Conservation (phyloP, 2,797 vertebrate species). For the Trematomus bernacchii region DNA sequence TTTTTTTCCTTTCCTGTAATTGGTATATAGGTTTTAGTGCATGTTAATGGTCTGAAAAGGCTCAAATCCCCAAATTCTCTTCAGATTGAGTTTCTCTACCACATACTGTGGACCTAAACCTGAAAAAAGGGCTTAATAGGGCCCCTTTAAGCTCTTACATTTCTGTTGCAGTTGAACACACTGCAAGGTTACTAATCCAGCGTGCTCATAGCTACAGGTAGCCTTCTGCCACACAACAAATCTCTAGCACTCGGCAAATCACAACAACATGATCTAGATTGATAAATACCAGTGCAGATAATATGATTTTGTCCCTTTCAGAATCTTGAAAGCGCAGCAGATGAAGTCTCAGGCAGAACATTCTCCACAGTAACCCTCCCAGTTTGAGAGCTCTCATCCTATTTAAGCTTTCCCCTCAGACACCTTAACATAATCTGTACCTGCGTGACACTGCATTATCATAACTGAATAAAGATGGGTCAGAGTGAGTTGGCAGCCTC, state of each 20-base stretch:
- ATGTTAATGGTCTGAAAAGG: no score
- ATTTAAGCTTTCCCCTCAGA: conserved; percentile 49
- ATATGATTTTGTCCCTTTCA: not conserved
- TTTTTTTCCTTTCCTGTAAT: no score
- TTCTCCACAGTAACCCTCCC: conserved; percentile 13
- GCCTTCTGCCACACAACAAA: not conserved
- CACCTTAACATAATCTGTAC: conserved; percentile 61
- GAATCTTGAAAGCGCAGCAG: conserved; percentile 23
- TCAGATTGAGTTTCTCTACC: no score
- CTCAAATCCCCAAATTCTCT: no score
- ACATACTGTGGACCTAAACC: no score
- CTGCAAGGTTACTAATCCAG: not conserved
- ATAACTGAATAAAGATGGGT: conserved; percentile 80
- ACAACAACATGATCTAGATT: not conserved
- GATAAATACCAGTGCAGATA: no score
- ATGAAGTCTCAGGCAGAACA: conserved; percentile 13
- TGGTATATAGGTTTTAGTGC: no score
- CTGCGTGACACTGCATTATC: conserved; percentile 70
- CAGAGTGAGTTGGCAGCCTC: conserved; percentile 51
- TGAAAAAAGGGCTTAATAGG: no score
- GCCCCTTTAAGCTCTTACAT: no score
- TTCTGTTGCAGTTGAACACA: no score
- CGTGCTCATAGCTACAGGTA: not conserved
- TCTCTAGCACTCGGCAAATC: not conserved
- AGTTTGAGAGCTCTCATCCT: conserved; percentile 48